Evolutionary conservation across 2,888 invertebrate species (phyloP).

Genomic region (Drosophila picticornis): DNA sequence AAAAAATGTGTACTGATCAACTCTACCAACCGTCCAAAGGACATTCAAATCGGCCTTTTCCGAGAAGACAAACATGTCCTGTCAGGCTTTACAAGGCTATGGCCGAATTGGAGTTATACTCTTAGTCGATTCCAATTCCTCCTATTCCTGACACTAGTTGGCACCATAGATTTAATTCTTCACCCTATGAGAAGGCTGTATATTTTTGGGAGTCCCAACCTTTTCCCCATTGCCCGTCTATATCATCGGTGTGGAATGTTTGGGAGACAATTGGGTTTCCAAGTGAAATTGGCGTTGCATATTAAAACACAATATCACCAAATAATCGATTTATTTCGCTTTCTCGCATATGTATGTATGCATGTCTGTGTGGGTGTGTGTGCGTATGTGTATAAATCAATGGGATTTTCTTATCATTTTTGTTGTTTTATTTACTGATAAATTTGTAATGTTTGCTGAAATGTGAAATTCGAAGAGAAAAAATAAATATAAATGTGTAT

Average conservation of each 20-base stretch:
- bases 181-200: background rate
- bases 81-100: too few relatives aligned
- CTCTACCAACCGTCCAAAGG: too few relatives aligned
- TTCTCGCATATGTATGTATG: slow-evolving; percentile 39
- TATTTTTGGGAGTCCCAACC: background rate
- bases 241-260: background rate
- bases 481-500: slow-evolving; percentile 15
- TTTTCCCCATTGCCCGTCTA: background rate
- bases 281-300: slow-evolving; percentile 42
- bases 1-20: too few relatives aligned
- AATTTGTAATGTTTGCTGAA: slow-evolving; percentile 51
- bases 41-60: too few relatives aligned
- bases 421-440: slow-evolving; percentile 20
- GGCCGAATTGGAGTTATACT: too few relatives aligned
- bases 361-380: slow-evolving; percentile 7
- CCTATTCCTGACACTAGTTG: too few relatives aligned
- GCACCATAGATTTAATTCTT: background rate
- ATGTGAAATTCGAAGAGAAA: slow-evolving; percentile 40
- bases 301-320: slow-evolving; percentile 71
- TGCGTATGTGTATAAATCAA: slow-evolving; percentile 22
- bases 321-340: slow-evolving; percentile 68
- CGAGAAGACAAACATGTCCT: too few relatives aligned
- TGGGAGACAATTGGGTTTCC: slow-evolving; percentile 1
- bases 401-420: slow-evolving; percentile 5
- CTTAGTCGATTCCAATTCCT: too few relatives aligned